Conservation (phyloP, 2,113 vertebrate genomes). For the Scolopax mira region DNA sequence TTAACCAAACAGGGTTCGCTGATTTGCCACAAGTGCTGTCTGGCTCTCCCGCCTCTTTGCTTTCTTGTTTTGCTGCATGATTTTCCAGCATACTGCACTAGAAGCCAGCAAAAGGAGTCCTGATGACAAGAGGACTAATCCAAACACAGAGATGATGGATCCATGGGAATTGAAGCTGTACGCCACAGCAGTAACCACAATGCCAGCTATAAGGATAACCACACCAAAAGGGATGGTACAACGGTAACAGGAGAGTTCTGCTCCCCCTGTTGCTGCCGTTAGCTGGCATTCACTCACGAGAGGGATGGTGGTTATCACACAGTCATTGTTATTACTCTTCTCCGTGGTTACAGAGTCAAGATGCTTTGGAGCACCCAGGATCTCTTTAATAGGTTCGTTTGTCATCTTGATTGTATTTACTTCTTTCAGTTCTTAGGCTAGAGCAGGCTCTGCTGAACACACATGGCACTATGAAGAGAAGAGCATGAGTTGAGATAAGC, state of each 20-base stretch:
- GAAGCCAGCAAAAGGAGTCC: constrained; percentile 86
- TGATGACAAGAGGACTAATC: constrained; percentile 85
- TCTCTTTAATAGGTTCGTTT: constrained; percentile 81
- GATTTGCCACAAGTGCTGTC: constrained; percentile 84
- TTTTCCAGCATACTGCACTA: constrained; percentile 88
- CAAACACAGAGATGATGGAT: constrained; percentile 92
- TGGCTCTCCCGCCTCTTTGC: constrained; percentile 92
- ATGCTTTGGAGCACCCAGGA: constrained; percentile 75
- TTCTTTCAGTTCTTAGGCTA: neutral
- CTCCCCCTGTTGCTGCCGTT: constrained; percentile 88
- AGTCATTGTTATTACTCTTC: constrained; percentile 74
- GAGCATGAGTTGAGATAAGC: neutral
- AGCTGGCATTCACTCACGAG: constrained; percentile 88
- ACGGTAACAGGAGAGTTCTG: constrained; percentile 93
- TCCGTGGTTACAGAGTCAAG: constrained; percentile 67
- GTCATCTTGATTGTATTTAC: constrained; percentile 74
- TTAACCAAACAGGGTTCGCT: constrained; percentile 83
- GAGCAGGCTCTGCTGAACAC: constrained; percentile 1
- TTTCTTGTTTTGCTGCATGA: constrained; percentile 86
- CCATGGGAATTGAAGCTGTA: constrained; percentile 98
- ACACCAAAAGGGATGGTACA: constrained; percentile 93
- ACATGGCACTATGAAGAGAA: constrained; percentile 44
- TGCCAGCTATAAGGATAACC: constrained; percentile 91
- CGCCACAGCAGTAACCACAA: constrained; percentile 89
- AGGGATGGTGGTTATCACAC: constrained; percentile 75